phyloP scores from a whole-genome alignment of 2,888 invertebrate species.

The Diarsia dahlii region DNA sequence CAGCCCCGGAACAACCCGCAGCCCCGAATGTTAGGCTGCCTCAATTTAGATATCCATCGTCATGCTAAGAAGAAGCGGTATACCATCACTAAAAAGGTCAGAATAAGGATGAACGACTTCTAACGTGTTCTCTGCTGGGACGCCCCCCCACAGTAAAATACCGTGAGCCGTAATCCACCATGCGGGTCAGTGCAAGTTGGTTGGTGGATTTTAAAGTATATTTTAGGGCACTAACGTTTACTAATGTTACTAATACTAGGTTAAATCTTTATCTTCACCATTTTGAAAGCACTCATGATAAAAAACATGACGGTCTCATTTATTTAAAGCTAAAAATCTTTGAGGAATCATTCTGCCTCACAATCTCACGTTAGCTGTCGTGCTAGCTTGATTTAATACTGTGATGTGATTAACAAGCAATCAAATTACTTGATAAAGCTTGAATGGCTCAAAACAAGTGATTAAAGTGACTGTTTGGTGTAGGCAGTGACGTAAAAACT shows the following conservation, averaged over 20 bases:
- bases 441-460: constrained; percentile 3
- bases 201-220: background rate
- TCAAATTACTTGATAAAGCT: constrained; percentile 9
- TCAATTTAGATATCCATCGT: background rate
- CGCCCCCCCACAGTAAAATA: too few species aligned
- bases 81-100: background rate
- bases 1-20: too few species aligned
- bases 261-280: background rate
- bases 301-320: background rate
- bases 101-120: background rate
- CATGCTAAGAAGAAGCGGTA: background rate
- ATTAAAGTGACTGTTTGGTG: background rate
- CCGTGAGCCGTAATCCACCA: too few species aligned
- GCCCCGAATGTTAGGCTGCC: too few species aligned
- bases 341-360: background rate
- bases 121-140: background rate
- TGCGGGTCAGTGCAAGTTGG: background rate
- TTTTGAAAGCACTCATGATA: background rate
- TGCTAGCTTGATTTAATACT: background rate
- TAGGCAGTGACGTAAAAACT: constrained; percentile 1
- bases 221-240: too few species aligned
- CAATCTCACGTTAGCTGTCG: background rate
- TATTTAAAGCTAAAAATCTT: background rate
- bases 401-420: background rate
- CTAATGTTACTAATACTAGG: too few species aligned